These are phyloP conservation scores for Megaptera novaeangliae DNA, from an alignment of 2,113 vertebrate species.

Conservation along the genomic window DNA sequence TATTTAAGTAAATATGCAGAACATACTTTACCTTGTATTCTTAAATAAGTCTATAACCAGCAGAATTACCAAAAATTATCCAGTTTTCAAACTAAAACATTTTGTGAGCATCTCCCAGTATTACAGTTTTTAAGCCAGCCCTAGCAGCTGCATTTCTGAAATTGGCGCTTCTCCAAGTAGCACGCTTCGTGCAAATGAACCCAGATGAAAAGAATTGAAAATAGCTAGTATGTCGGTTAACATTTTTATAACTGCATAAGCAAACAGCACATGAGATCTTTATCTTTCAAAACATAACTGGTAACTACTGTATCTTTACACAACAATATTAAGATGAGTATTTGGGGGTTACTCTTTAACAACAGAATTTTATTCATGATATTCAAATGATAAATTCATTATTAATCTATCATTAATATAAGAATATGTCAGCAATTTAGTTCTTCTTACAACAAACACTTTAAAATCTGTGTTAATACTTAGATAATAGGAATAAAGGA, in stretches of 20 bases:
- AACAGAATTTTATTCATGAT: background rate
- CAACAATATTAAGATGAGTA: background rate
- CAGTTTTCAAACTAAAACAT: background rate
- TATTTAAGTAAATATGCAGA: background rate
- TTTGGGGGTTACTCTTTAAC: background rate
- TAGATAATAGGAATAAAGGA: background rate
- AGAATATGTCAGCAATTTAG: background rate
- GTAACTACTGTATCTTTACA: background rate
- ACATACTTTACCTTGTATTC: background rate
- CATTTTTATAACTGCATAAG: background rate
- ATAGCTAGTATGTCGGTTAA: background rate
- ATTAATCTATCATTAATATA: background rate
- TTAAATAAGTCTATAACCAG: background rate
- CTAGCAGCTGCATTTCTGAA: background rate
- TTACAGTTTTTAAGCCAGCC: background rate
- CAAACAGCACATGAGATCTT: background rate
- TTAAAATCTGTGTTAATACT: background rate
- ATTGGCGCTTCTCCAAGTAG: background rate
- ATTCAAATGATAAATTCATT: background rate
- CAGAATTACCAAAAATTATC: background rate
- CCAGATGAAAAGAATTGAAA: background rate
- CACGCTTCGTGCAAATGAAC: background rate
- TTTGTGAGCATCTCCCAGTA: background rate
- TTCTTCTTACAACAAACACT: background rate
- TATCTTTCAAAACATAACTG: background rate